Evolutionary conservation across 1,140 invertebrate species (phyloP), one percentile per base, ranked within the genome.

Genomic region (Macrosteles quadrilineatus): DNA sequence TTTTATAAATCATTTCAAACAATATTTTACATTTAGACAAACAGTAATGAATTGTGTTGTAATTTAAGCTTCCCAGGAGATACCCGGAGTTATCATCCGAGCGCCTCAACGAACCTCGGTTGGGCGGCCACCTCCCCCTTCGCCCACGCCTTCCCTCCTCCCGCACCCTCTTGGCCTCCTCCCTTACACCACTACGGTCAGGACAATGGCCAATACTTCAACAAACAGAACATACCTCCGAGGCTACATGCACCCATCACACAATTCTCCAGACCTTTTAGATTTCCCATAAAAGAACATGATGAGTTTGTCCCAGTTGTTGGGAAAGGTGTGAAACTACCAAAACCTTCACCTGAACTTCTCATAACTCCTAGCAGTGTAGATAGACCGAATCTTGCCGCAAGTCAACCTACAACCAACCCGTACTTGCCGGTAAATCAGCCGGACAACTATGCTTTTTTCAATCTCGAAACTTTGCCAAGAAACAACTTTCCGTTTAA

Each of bases 61-160:
- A 59, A 25, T 43, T 66, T 14, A 66, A 66, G 63, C 45, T 66
- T 66, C 63, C 63, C 63, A 66, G 63, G 32, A 45, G 19, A 66
- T 19, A 23, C 63, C 9, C 43, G 63, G 25, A 45, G 21, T 14
- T 19, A 23, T 19, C 63, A 66, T 25, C 31, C 63, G 14, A 66
- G 40, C 27, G 23, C 29, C 9, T 6, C 63, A 21, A 19, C 12
- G 17, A 21, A 19, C 31, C 25, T 45, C 2, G 31, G 2, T 25
- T 6, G 32, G 17, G 43, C 32, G 63, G 17, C 63, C 1, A 36
- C 50, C 19, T 6, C 67, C 19, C 50, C 66, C 47, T 53, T 59
- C 25, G 45, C 17, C 17, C 43, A n/a, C 66, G n/a, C 1, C 25
- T 14, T 21, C 43, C 66, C 47, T 12, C 45, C 66, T 3, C 45